These are phyloP conservation scores for Galaxias olidus DNA, from an alignment of 2,797 vertebrate genomes.

Conservation along the genomic window DNA sequence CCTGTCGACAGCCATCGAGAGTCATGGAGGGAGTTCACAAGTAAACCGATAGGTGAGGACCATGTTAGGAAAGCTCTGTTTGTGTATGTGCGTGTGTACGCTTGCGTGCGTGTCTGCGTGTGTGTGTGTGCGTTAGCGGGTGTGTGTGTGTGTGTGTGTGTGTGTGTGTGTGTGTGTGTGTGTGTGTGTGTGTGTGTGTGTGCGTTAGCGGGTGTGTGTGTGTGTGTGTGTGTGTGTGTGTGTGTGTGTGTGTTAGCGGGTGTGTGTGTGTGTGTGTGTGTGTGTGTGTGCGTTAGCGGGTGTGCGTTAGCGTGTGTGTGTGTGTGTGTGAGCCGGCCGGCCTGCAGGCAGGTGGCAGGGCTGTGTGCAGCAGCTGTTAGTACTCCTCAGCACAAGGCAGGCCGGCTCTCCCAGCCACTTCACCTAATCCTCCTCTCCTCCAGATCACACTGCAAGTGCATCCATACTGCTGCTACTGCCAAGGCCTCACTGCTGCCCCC, in stretches of 20 bases:
- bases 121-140: too few species aligned
- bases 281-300: conserved; percentile 55
- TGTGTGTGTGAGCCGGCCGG: conserved; percentile 81
- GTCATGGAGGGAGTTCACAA: too few species aligned
- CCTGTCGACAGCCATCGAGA: too few species aligned
- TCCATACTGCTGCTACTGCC: conserved; percentile 69
- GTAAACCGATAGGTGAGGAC: background rate
- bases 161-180: background rate
- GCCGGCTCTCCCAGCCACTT: conserved; percentile 78
- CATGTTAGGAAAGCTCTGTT: background rate
- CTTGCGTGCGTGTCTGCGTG: background rate
- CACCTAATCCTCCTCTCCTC: conserved; percentile 87
- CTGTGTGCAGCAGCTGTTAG: conserved; percentile 79
- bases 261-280: background rate
- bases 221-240: background rate
- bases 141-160: background rate
- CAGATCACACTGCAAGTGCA: conserved; percentile 88
- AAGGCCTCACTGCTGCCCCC: conserved; percentile 72
- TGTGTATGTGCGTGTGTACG: background rate
- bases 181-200: conserved; percentile 4
- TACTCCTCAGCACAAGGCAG: conserved; percentile 76
- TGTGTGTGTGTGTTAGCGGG: background rate
- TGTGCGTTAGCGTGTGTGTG: conserved; percentile 81
- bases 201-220: conserved; percentile 48
- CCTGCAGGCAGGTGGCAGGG: background rate